Evolutionary conservation across 2,113 vertebrate species (phyloP).

Genomic region (Embiotoca jacksoni): DNA sequence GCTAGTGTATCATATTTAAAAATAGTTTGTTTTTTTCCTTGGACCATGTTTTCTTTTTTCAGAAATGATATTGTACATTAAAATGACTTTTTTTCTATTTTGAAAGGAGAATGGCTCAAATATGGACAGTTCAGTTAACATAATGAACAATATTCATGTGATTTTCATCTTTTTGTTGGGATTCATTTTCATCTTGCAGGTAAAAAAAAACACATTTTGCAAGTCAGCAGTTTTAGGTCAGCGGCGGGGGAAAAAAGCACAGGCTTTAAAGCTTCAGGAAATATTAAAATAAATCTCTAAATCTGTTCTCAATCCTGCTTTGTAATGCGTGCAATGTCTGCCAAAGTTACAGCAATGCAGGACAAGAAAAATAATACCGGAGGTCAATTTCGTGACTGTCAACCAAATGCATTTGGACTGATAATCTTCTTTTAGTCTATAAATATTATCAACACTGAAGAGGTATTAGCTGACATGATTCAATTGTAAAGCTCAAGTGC

Average conservation of each 20-base stretch:
- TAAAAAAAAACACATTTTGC: slow-evolving; percentile 13
- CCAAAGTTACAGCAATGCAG: slow-evolving; percentile 27
- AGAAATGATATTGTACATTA: no score
- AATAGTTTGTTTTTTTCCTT: not conserved
- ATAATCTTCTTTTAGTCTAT: slow-evolving; percentile 19
- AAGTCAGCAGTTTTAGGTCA: slow-evolving; percentile 56
- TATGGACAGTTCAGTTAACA: not conserved
- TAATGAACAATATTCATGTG: not conserved
- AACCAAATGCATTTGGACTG: slow-evolving; percentile 1
- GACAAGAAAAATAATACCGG: not conserved
- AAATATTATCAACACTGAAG: slow-evolving; percentile 33
- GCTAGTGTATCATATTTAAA: not conserved
- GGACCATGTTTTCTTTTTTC: no score
- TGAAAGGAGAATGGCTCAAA: not conserved
- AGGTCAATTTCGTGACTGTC: slow-evolving; percentile 25
- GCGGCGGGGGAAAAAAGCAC: slow-evolving; percentile 10
- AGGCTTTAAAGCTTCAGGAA: slow-evolving; percentile 69
- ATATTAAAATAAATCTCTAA: slow-evolving; percentile 76
- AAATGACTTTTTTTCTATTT: not conserved
- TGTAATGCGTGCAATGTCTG: slow-evolving; percentile 46
- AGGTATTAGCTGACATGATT: slow-evolving; percentile 31
- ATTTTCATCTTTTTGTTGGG: no score
- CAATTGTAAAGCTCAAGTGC: slow-evolving; percentile 22
- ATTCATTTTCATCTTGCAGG: not conserved
- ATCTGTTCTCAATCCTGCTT: slow-evolving; percentile 71